phyloP scores from a whole-genome alignment of 2,113 vertebrate species.

The Menura novaehollandiae region DNA sequence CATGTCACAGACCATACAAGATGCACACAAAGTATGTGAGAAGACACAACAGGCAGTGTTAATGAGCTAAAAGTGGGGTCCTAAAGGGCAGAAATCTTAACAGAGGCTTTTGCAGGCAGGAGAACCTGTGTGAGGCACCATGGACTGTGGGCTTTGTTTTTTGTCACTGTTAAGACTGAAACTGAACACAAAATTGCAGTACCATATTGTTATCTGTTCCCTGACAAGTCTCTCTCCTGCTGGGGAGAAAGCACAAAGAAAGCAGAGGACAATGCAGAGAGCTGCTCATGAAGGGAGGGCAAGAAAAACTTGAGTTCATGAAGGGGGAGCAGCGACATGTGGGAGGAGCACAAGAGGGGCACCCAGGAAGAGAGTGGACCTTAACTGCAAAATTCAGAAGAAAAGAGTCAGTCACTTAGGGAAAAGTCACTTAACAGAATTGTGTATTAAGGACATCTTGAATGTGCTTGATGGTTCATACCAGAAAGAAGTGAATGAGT shows the following conservation, averaged over 20 bases:
- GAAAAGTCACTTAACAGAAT: background rate
- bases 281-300: background rate
- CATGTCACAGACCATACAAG: background rate
- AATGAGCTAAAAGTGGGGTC: background rate
- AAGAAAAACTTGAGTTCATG: background rate
- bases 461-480: background rate
- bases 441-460: background rate
- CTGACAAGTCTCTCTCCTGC: background rate
- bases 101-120: background rate
- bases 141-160: background rate
- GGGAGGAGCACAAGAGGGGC: background rate
- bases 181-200: background rate
- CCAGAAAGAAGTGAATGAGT: background rate
- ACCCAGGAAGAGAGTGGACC: background rate
- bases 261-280: background rate
- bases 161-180: background rate
- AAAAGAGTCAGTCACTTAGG: background rate
- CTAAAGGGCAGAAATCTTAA: background rate
- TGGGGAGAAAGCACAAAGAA: background rate
- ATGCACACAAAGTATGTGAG: background rate
- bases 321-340: accelerated
- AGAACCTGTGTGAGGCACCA: background rate
- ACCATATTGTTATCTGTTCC: background rate
- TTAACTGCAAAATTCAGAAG: background rate
- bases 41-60: background rate